phyloP scores from a whole-genome alignment of 2,888 invertebrate genomes.

The Mongoloraphidia duomilia region DNA sequence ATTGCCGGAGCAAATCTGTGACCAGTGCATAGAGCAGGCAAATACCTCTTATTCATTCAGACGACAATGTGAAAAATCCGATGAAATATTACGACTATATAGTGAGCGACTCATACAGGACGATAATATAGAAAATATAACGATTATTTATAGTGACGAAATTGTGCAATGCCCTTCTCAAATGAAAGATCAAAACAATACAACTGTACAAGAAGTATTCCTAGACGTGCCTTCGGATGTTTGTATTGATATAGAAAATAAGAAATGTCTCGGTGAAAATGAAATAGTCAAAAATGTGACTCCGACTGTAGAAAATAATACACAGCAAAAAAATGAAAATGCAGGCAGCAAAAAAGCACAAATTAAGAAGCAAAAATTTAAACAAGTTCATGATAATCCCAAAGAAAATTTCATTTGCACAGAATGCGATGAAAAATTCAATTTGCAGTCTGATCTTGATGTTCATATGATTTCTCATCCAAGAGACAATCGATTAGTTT shows the following conservation, averaged over 20 bases:
- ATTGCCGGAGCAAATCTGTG: constrained; percentile 20
- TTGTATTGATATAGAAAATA: neutral
- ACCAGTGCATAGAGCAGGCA: constrained; percentile 19
- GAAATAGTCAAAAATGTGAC: neutral
- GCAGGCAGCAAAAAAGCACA: neutral
- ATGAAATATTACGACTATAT: constrained; percentile 18
- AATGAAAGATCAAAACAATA: too few species aligned
- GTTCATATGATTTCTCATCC: constrained; percentile 23
- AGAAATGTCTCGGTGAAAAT: neutral
- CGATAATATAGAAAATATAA: too few species aligned
- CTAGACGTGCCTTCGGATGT: too few species aligned
- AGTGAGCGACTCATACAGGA: too few species aligned
- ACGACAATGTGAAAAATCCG: constrained; percentile 20
- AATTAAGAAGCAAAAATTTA: neutral
- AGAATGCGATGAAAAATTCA: constrained; percentile 14
- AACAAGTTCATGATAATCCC: neutral
- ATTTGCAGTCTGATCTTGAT: constrained; percentile 20
- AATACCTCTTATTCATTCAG: constrained; percentile 19
- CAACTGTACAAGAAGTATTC: too few species aligned
- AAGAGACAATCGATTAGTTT: constrained; percentile 9
- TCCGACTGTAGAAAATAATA: neutral
- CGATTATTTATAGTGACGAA: neutral
- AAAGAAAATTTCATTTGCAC: neutral
- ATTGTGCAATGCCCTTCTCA: too few species aligned
- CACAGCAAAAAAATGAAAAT: neutral